Evolutionary conservation across 2,113 vertebrate genomes (phyloP).

Genomic region (Ahaetulla prasina): DNA sequence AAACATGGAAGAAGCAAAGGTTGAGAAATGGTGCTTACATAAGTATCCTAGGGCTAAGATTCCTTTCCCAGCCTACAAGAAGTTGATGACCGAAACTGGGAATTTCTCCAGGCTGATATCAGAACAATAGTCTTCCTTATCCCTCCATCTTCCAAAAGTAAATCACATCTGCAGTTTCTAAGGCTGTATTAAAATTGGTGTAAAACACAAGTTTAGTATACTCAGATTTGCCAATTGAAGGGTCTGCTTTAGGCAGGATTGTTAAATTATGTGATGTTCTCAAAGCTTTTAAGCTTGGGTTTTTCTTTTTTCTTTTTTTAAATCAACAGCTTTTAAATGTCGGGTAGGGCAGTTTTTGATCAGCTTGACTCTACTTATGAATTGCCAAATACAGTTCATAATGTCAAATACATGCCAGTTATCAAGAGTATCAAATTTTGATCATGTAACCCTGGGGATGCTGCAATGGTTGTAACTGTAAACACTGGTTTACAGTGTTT

Average conservation of each 20-base stretch:
- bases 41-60: background rate
- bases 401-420: background rate
- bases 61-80: background rate
- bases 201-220: background rate
- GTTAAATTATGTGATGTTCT: background rate
- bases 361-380: background rate
- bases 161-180: background rate
- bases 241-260: background rate
- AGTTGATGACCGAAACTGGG: too few species aligned
- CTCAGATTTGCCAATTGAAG: background rate
- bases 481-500: too few species aligned
- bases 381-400: background rate
- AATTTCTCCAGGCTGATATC: background rate
- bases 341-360: background rate
- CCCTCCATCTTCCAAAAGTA: background rate
- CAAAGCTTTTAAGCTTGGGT: background rate
- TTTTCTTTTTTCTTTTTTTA: background rate
- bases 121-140: background rate
- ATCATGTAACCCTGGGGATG: background rate
- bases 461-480: background rate
- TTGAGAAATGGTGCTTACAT: background rate
- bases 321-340: background rate
- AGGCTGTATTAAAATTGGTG: too few species aligned
- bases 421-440: background rate
- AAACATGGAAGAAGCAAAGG: background rate